Conservation (phyloP, 1,140 invertebrate genomes). For the Augochlora pura region DNA sequence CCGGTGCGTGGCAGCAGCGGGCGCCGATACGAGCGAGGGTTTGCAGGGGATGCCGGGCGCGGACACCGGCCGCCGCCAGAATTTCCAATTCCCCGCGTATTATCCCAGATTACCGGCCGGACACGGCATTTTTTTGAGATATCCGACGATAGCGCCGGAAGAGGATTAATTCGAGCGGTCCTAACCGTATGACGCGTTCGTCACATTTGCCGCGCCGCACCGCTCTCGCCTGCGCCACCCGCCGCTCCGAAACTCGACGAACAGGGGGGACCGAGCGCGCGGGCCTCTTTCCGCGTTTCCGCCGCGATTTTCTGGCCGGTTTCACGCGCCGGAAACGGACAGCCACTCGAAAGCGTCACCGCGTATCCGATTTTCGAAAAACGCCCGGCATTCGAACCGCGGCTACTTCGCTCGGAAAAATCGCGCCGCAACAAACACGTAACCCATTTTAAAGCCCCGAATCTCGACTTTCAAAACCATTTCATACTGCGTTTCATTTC, state of each 20-base stretch:
- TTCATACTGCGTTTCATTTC: too few species aligned
- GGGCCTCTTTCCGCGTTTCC: not conserved
- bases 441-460: too few species aligned
- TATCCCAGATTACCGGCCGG: constrained; percentile 54
- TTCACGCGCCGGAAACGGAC: not conserved
- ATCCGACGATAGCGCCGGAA: constrained; percentile 50
- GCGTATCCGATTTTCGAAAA: too few species aligned
- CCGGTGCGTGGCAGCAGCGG: not conserved
- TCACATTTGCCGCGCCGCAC: constrained; percentile 56
- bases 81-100: constrained; percentile 63
- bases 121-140: constrained; percentile 57
- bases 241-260: constrained; percentile 52
- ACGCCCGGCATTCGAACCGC: too few species aligned
- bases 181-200: constrained; percentile 57
- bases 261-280: constrained; percentile 22
- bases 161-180: constrained; percentile 63
- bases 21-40: not conserved
- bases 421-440: too few species aligned
- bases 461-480: too few species aligned
- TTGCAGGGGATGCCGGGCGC: constrained; percentile 11
- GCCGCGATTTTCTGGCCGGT: constrained; percentile 11
- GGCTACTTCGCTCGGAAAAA: too few species aligned
- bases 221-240: constrained; percentile 41
- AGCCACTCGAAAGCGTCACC: too few species aligned
- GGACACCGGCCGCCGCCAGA: constrained; percentile 22